Evolutionary conservation across 2,113 vertebrate species (phyloP), one percentile per base, ranked within the genome.

Genomic region (Leptosomus discolor): DNA sequence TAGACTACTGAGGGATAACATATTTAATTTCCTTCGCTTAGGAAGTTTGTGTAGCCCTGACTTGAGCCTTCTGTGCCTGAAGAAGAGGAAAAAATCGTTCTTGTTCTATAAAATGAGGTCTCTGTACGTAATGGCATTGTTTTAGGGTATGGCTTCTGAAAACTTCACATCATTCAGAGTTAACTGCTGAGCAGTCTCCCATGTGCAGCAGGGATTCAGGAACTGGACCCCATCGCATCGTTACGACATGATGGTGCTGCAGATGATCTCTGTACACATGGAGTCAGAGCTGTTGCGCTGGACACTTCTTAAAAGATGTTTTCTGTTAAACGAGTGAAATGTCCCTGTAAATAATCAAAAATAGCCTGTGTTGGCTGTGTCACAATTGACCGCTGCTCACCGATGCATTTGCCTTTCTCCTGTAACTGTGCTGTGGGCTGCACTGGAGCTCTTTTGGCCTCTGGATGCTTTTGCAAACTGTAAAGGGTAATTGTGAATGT

Each of bases 221-320:
- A 39, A 12, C 0, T 30, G 48, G 48, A 11, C 34, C 34, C 16
- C 2, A 0, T 57, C 1, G 0, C n/a, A 8, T 67, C 9, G 0
- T 57, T 45, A 8, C 1, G 27, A 23, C 14, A 5, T 34, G 54
- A 26, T 51, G 50, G 6, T 81, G 48, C 39, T 70, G 6, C 12
- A 8, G 2, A 12, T 24, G 34, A 37, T 63, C 41, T 67, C n/a
- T 43, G 12, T 24, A 2, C 30, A 36, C 20, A 10, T 12, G 54
- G 50, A 41, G 45, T 21, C 6, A 2, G 9, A 63, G 51, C 81
- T 3, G 0, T 60, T 84, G n/a, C 9, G 9, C 65, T 79, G 45
- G 46, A 34, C 5, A 5, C 45, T 77, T 74, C 63, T 54, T 45
- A 46, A 65, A 61, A 15, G 30, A 46, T 9, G 1, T 43, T 85